A percentile compares a stretch with the other conserved stretches of the same genome.
These are phyloP conservation scores for Serripes groenlandicus DNA, from an alignment of 2,888 invertebrate genomes.

Conservation along the genomic window DNA sequence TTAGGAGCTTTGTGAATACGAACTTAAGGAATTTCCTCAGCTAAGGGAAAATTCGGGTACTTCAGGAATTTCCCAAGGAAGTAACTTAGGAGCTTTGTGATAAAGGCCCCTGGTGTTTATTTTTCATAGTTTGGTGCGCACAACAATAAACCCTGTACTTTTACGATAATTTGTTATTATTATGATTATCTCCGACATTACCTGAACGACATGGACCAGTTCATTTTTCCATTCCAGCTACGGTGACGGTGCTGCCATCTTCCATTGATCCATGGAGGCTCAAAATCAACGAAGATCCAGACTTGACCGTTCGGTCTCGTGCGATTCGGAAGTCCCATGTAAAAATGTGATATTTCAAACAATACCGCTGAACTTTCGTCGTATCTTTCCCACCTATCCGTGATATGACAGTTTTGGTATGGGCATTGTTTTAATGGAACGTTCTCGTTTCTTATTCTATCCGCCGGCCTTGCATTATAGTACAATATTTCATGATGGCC, in stretches of 20 bases:
- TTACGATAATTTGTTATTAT: not conserved
- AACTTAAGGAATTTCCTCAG: too few species aligned
- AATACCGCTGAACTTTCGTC: slow-evolving; percentile 8
- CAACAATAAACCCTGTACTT: not conserved
- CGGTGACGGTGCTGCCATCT: slow-evolving; percentile 4
- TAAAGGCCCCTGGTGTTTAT: not conserved
- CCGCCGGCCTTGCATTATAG: not conserved
- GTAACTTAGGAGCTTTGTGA: too few species aligned
- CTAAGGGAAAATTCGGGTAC: too few species aligned
- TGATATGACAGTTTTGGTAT: not conserved
- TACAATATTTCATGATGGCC: not conserved
- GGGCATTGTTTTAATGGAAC: not conserved
- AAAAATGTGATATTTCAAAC: not conserved
- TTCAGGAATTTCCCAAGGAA: too few species aligned
- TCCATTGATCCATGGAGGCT: not conserved
- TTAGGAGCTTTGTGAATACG: too few species aligned
- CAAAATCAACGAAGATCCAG: slow-evolving; percentile 2
- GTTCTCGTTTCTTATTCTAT: not conserved
- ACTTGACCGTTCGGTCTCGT: not conserved
- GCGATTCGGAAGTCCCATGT: not conserved
- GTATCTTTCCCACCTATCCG: not conserved
- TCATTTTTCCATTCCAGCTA: slow-evolving; percentile 5
- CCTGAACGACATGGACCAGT: slow-evolving; percentile 19
- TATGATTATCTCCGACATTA: too few species aligned
- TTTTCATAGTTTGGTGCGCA: not conserved